These are phyloP conservation scores for Eulemur rubriventer DNA, from an alignment of 2,797 vertebrate species.

Conservation along the genomic window DNA sequence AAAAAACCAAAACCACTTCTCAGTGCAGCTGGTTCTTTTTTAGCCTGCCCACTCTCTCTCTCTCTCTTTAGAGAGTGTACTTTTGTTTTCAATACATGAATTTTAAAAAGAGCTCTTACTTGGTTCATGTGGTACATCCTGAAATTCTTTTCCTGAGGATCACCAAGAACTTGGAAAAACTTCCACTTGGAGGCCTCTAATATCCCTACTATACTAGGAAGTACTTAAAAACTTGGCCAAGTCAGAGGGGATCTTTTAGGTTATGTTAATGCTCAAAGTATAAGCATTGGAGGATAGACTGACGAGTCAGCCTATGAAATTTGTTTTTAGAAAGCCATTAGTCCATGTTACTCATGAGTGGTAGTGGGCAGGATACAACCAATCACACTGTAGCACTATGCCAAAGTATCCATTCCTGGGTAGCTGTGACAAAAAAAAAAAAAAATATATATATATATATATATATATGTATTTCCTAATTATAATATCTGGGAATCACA, in stretches of 20 bases:
- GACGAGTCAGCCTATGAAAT: not conserved
- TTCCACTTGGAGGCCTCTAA: not conserved
- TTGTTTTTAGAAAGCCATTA: not conserved
- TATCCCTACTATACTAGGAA: not conserved
- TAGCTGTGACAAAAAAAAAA: not conserved
- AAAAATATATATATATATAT: no score
- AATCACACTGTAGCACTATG: not conserved
- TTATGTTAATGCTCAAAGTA: not conserved
- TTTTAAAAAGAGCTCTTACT: not conserved
- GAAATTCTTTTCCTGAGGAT: not conserved
- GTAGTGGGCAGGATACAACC: not conserved
- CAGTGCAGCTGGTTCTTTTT: not conserved
- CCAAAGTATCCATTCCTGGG: not conserved
- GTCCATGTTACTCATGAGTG: not conserved
- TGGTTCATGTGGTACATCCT: not conserved
- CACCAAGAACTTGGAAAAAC: not conserved
- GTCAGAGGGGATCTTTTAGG: fast-evolving
- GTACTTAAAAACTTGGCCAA: not conserved
- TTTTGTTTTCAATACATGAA: not conserved
- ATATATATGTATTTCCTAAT: not conserved
- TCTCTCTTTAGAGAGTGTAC: not conserved
- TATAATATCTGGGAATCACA: not conserved
- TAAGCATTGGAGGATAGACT: not conserved
- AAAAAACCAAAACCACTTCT: not conserved
- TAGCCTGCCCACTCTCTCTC: not conserved